Evolutionary conservation across 37 sponge, comb jelly and placozoan species (phyloP).

Genomic region (Cliona cf. orientalis): DNA sequence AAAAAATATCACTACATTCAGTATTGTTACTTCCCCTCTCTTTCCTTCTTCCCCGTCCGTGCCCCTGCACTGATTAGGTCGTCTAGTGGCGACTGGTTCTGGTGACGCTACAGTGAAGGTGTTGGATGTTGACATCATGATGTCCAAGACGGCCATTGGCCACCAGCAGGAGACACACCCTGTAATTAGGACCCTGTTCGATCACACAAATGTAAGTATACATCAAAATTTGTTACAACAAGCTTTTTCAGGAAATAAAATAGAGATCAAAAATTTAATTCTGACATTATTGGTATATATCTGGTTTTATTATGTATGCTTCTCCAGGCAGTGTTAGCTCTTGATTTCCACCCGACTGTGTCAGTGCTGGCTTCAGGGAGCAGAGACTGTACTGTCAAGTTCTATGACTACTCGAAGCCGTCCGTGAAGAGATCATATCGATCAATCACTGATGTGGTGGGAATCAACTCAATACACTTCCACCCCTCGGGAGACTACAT

Average conservation of each 20-base stretch:
- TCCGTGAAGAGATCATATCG: slow-evolving; percentile 82
- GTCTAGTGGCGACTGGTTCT: slow-evolving; percentile 84
- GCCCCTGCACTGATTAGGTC: slow-evolving; percentile 17
- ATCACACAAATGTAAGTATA: slow-evolving; percentile 72
- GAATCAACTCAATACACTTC: slow-evolving; percentile 73
- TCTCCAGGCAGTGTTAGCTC: slow-evolving; percentile 69
- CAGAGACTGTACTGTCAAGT: slow-evolving; percentile 85
- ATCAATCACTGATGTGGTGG: slow-evolving; percentile 75
- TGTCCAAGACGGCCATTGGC: slow-evolving; percentile 66
- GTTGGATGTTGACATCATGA: slow-evolving; percentile 92
- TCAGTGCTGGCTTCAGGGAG: slow-evolving; percentile 90
- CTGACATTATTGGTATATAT: no score
- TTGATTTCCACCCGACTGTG: slow-evolving; percentile 93
- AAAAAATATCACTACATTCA: no score
- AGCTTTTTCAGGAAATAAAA: no score
- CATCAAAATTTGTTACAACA: no score
- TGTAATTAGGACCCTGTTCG: slow-evolving; percentile 90
- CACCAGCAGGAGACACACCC: slow-evolving; percentile 85
- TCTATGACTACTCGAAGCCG: slow-evolving; percentile 93
- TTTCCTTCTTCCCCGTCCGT: background rate
- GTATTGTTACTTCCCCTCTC: background rate
- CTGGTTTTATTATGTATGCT: background rate
- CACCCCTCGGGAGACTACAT: slow-evolving; percentile 93
- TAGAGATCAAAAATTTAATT: no score
- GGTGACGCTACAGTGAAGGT: slow-evolving; percentile 83